Evolutionary conservation across 1,140 invertebrate genomes (phyloP), one percentile per base, ranked within the genome.

Genomic region (Saccostrea echinata): DNA sequence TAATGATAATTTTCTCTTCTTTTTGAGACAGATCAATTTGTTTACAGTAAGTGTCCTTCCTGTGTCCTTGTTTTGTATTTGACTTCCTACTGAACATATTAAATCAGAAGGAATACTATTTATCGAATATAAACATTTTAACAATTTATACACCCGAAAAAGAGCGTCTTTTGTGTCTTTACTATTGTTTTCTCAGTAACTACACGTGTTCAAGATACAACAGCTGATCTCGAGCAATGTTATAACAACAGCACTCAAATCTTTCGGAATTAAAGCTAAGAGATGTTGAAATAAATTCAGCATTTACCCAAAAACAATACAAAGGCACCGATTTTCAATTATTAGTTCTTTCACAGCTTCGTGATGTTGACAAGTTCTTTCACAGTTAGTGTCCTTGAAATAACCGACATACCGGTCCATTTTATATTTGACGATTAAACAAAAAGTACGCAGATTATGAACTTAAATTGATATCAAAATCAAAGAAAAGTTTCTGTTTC

Each of bases 351-450:
- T 4, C 0, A 18, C 4, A 3, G 55, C 16, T 18, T 57, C 16
- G 55, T 57, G 12, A 18, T 57, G 9, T 30, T 71, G 6, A 13
- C 24, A 71, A 33, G 24, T 71, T 33, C 27, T 27, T 27, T 27
- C 68, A 24, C 68, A 27, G 68, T 30, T 71, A 71, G 16, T 71
- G 68, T 71, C 68, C 68, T 71, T 71, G 68, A 71, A 71, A 71
- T 71, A 71, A 71, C 68, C 68, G 68, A 71, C 1, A 24, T 71
- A 24, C 68, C 68, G 68, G 68, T 71, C 24, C 11, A 13, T 0
- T 30, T 16, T 30, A 71, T 33, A 30, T 27, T 71, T 71, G 8
- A 13, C 27, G 30, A 30, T 71, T 11, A 30, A 13, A 71, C 68
- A 61, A 71, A 71, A 71, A 71, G 68, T 71, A 71, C 68, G 16